Evolutionary conservation across 2,113 vertebrate species (phyloP).

Genomic region (Lamprologus speciosus): DNA sequence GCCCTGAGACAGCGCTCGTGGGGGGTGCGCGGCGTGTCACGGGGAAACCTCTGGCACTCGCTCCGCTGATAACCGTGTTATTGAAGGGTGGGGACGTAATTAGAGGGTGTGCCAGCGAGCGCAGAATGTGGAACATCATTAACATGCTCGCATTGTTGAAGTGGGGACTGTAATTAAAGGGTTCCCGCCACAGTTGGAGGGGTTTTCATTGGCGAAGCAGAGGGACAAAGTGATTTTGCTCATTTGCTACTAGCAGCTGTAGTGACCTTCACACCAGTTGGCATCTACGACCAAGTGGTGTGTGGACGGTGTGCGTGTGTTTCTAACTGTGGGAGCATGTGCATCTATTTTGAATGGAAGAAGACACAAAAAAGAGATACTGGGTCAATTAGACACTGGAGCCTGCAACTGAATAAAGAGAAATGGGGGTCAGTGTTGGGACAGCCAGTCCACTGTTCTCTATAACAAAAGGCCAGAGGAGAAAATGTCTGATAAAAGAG

Average conservation of each 20-base stretch:
- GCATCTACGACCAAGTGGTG: neutral
- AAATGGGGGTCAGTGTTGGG: neutral
- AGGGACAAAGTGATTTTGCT: conserved; percentile 42
- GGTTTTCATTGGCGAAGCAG: conserved; percentile 41
- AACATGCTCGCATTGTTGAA: conserved; percentile 62
- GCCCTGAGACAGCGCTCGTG: neutral
- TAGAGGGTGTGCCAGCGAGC: conserved; percentile 40
- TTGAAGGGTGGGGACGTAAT: conserved; percentile 56
- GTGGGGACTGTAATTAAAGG: conserved; percentile 65
- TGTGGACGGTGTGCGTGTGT: neutral
- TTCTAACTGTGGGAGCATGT: neutral
- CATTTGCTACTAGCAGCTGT: conserved; percentile 21
- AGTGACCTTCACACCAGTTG: conserved; percentile 55
- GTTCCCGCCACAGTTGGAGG: conserved; percentile 28
- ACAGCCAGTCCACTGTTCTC: conserved; percentile 7
- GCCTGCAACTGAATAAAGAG: neutral
- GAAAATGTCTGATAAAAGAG: conserved; percentile 19
- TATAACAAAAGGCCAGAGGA: conserved; percentile 36
- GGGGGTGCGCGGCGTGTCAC: neutral
- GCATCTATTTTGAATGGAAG: neutral
- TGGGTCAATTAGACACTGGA: conserved; percentile 9
- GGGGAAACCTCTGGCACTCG: neutral
- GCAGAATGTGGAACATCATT: conserved; percentile 64
- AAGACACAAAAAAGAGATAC: neutral
- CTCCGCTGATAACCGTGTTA: conserved; percentile 56